phyloP scores from a whole-genome alignment of 2,888 invertebrate species.

The Neoitamus cyanurus region DNA sequence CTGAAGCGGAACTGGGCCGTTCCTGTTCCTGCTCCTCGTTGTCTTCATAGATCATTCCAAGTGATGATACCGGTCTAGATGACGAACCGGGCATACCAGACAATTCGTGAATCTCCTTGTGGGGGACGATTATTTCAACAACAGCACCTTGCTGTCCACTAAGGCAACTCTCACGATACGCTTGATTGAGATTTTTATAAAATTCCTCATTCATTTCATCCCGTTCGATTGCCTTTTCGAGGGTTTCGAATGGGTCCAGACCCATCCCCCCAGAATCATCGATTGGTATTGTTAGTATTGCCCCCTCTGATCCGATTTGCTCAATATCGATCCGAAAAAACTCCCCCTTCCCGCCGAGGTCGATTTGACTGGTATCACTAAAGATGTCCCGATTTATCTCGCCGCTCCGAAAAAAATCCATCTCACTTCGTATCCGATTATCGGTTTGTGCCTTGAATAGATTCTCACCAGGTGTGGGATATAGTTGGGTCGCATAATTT shows the following conservation, averaged over 20 bases:
- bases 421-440: constrained; percentile 53
- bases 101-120: constrained; percentile 54
- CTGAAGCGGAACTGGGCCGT: constrained; percentile 64
- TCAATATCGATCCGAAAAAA: constrained; percentile 63
- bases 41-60: constrained; percentile 90
- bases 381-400: constrained; percentile 56
- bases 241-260: constrained; percentile 27
- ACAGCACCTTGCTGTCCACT: neutral
- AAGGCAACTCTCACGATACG: constrained; percentile 79
- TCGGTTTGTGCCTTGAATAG: constrained; percentile 40
- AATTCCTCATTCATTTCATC: constrained; percentile 86
- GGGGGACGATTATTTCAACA: constrained; percentile 49
- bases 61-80: constrained; percentile 76
- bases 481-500: constrained; percentile 56
- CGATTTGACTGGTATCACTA: constrained; percentile 54
- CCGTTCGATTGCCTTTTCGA: neutral
- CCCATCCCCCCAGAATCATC: constrained; percentile 60
- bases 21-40: constrained; percentile 72
- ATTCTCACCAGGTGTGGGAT: constrained; percentile 53
- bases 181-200: constrained; percentile 87
- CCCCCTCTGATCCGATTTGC: constrained; percentile 58
- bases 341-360: constrained; percentile 51
- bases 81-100: constrained; percentile 57
- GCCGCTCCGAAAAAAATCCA: constrained; percentile 58
- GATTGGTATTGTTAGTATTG: constrained; percentile 59